Base-by-base conservation (phyloP, 1,140 invertebrate species). In the Zophobas morio region DNA sequence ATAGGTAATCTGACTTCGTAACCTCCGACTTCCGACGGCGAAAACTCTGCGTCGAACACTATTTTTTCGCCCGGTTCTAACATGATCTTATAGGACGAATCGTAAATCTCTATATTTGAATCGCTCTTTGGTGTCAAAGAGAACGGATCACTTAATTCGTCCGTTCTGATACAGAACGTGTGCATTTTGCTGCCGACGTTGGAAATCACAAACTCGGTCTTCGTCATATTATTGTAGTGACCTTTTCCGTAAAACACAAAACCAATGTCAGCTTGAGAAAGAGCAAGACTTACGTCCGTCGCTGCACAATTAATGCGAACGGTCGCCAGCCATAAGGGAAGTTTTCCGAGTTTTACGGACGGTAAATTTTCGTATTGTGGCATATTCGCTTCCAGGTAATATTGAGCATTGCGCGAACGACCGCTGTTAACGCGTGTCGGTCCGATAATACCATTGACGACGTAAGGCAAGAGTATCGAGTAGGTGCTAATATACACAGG, bases 401-500 rank as follows among this genome's bases (percentile, higher is more conserved):
- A 42, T n/a, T 54, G 2, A 35, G 36, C 1, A 6, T 46, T 66
- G 6, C 20, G 37, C 33, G 57, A 8, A 36, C 40, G 34, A 1
- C 8, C 33, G 35, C 42, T 70, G 20, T 51, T 54, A 51, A 76
- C 40, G 36, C n/a, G 8, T 2, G 40, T 33, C 4, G 57, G 34
- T 46, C 42, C 71, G 6, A 75, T n/a, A 35, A 74, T 46, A 46
- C 46, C 72, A 6, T 78, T 75, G 42, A 78, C 51, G 33, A 78
- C 73, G 6, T 77, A 76, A 0, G 82, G 82, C 4, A 83, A 49
- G 42, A 74, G 81, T 1, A 83, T 74, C 2, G 75, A 77, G 37
- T 81, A 81, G 6, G 77, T 78, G 8, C 77, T 60, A 5, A 78
- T 56, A 57, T 83, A 79, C 4, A 72, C 33, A 0, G 82, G 81